Base-by-base conservation (phyloP, 2,113 vertebrate species). In the Centropus unirufus region DNA sequence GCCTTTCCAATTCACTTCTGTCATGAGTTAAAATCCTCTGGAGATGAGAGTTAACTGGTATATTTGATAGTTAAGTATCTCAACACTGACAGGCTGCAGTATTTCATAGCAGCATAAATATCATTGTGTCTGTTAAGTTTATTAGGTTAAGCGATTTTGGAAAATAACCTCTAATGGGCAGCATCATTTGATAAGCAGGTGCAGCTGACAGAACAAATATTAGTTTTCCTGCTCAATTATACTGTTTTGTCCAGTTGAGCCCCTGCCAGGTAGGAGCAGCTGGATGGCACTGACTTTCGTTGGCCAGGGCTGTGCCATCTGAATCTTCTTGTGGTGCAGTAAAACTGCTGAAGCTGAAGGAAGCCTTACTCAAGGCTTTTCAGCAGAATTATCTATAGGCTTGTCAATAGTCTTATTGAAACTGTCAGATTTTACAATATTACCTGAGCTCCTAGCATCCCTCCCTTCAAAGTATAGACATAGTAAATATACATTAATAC, bases 91-190 rank as follows among this genome's bases (percentile, higher is more conserved):
- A 91, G 46, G 58, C 68, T 94, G 87, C 93, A 90, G 78, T 85
- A 51, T 93, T 91, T 95, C 70, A 83, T 13, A 70, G 78, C 27
- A 51, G 47, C 75, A 59, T 61, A 86, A 85, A 74, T 62, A 95
- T 32, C 51, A 52, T 79, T 49, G 66, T 87, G 78, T 74, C 64
- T 70, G 40, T 83, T 77, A 75, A 49, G 55, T 77, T 89, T 92
- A 90, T 94, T 86, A 92, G 52, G 55, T 83, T 70, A 92, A 92
- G 68, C 88, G 68, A 86, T 91, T 96, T 97, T 80, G 39, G 90
- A 92, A 90, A 83, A 87, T 46, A 95, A 70, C 72, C 52, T 96
- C 52, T 88, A 95, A 95, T 88, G 85, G 87, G 79, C 47, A 67
- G 52, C n/a, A 36, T 75, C 79, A 47, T 85, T 92, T 90, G 93